A percentile compares a stretch with the other conserved stretches of the same genome.
Evolutionary conservation across 2,888 invertebrate genomes (phyloP).

Genomic region (Phyllotreta cruciferae): DNA sequence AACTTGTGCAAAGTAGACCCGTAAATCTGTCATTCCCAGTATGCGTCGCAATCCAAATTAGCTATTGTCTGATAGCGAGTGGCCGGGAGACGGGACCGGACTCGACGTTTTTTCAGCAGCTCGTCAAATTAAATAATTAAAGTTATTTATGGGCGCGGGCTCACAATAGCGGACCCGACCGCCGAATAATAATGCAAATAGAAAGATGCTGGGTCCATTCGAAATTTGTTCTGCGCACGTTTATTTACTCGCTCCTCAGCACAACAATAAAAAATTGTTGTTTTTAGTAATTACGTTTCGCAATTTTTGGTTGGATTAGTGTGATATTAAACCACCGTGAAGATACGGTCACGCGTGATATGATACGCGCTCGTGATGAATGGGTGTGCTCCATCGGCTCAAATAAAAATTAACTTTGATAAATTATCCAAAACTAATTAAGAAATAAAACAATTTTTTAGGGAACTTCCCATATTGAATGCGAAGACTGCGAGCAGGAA

Average conservation of each 20-base stretch:
- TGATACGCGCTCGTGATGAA: constrained; percentile 2
- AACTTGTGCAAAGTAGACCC: constrained; percentile 50
- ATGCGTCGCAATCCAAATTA: constrained; percentile 42
- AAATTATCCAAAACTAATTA: constrained; percentile 37
- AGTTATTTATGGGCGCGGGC: constrained; percentile 32
- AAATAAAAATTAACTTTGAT: constrained; percentile 33
- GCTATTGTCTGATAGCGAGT: constrained; percentile 42
- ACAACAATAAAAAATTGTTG: background rate
- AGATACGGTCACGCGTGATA: background rate
- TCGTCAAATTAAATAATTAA: constrained; percentile 43
- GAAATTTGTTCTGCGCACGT: no score
- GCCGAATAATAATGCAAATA: constrained; percentile 19
- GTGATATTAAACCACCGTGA: background rate
- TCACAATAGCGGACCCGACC: constrained; percentile 25
- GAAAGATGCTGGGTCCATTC: background rate
- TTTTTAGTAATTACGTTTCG: background rate
- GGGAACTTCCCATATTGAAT: constrained; percentile 30
- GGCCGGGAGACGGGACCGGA: constrained; percentile 31
- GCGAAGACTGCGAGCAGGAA: constrained; percentile 24
- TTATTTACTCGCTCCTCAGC: background rate
- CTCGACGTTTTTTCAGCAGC: constrained; percentile 27
- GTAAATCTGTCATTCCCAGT: constrained; percentile 45
- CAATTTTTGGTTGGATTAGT: background rate
- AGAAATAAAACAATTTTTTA: constrained; percentile 32
- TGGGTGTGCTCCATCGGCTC: constrained; percentile 8